Percentiles rank a stretch among this genome's conserved stretches.
These are phyloP conservation scores for Zygaena filipendulae DNA, from an alignment of 2,888 invertebrate genomes.

Conservation along the genomic window DNA sequence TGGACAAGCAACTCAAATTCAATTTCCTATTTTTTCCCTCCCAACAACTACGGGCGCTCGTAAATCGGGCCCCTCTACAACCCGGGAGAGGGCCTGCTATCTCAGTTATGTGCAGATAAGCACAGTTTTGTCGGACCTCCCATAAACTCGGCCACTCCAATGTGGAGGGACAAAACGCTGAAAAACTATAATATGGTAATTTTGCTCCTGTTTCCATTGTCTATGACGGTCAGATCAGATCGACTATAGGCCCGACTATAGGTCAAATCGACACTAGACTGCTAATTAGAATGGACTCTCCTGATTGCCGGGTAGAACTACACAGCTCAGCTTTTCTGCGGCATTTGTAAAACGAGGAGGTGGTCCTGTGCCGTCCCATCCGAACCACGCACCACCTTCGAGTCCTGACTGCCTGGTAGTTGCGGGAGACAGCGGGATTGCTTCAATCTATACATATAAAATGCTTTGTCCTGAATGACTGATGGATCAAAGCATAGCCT, in stretches of 20 bases:
- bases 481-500: no score
- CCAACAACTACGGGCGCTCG: slow-evolving; percentile 5
- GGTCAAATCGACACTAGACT: slow-evolving; percentile 20
- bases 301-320: no score
- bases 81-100: slow-evolving; percentile 11
- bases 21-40: slow-evolving; percentile 5
- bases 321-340: no score
- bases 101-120: slow-evolving; percentile 26
- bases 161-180: slow-evolving; percentile 23
- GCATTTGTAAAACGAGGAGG: no score
- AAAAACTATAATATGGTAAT: slow-evolving; percentile 43
- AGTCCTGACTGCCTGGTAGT: no score
- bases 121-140: slow-evolving; percentile 28
- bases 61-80: slow-evolving; percentile 1
- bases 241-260: slow-evolving; percentile 19
- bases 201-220: slow-evolving; percentile 21
- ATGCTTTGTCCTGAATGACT: no score
- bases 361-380: no score
- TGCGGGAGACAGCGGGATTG: no score
- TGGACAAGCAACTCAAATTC: no score
- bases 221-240: slow-evolving; percentile 14
- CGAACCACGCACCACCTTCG: no score
- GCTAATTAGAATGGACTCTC: slow-evolving; percentile 27
- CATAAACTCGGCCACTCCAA: slow-evolving; percentile 24
- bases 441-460: no score